A percentile compares a stretch with the other conserved stretches of the same genome.
Conservation (phyloP, 2,113 vertebrate species). For the Chaetorhynchus papuensis region DNA sequence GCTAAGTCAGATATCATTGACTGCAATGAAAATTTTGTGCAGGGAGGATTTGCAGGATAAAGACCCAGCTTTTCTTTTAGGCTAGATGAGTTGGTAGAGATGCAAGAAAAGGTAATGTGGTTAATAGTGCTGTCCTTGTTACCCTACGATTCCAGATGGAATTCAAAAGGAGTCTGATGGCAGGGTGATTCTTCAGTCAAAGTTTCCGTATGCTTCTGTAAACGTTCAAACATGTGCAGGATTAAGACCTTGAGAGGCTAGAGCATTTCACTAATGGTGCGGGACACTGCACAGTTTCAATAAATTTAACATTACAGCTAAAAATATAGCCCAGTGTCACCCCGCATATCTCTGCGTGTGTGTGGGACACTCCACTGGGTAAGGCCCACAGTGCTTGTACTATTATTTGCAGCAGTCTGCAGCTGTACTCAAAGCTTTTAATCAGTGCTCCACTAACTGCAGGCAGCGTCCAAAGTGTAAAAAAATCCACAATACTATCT, state of each 20-base stretch:
- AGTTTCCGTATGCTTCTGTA: background rate
- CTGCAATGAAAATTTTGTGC: slow-evolving; percentile 41
- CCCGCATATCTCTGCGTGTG: background rate
- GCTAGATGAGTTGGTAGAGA: background rate
- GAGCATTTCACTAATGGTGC: background rate
- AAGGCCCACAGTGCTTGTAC: background rate
- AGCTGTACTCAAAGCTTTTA: background rate
- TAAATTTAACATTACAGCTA: background rate
- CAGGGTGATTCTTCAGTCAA: background rate
- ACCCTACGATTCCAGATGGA: background rate
- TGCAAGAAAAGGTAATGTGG: background rate
- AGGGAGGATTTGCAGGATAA: slow-evolving; percentile 33
- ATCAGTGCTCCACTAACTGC: background rate
- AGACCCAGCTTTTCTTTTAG: slow-evolving; percentile 27
- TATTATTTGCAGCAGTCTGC: background rate
- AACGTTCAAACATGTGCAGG: background rate
- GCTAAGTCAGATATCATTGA: slow-evolving; percentile 47
- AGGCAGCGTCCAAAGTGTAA: background rate
- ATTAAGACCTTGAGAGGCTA: background rate
- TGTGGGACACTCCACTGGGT: background rate
- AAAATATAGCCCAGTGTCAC: background rate
- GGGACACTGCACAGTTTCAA: background rate
- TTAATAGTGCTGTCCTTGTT: background rate
- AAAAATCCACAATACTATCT: background rate
- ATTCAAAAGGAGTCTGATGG: background rate